Evolutionary conservation across 2,113 vertebrate species (phyloP).

Genomic region (Mus pahari): DNA sequence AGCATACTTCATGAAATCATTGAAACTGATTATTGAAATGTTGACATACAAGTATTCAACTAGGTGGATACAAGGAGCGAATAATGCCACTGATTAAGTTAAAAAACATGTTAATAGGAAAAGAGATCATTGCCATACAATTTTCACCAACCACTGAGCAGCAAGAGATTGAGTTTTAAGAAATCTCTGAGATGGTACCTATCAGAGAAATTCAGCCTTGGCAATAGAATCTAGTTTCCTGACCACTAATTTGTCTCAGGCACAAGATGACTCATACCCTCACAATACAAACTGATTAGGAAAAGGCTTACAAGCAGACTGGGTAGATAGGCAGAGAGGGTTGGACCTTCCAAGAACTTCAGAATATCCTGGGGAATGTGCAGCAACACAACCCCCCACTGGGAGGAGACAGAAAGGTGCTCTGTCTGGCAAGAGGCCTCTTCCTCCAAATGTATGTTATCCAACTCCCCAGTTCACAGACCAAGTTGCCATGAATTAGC

Average conservation of each 20-base stretch:
- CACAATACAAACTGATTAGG: constrained; percentile 75
- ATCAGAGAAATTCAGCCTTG: constrained; percentile 80
- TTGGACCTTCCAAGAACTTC: constrained; percentile 53
- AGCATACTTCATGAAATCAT: background rate
- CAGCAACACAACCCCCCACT: constrained; percentile 35
- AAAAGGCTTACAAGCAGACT: constrained; percentile 58
- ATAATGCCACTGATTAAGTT: constrained; percentile 80
- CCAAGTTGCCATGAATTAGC: background rate
- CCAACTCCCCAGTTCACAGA: background rate
- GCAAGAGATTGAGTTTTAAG: constrained; percentile 85
- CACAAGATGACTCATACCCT: constrained; percentile 81
- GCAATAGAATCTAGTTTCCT: constrained; percentile 81
- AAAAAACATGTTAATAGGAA: constrained; percentile 84
- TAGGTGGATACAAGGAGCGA: constrained; percentile 65
- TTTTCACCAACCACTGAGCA: constrained; percentile 84
- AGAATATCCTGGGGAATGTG: constrained; percentile 42
- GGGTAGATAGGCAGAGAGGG: constrained; percentile 19
- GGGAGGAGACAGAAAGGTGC: constrained; percentile 9
- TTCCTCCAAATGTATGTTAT: background rate
- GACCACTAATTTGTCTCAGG: constrained; percentile 86
- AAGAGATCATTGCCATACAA: constrained; percentile 80
- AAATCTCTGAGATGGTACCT: constrained; percentile 84
- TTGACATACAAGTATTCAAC: constrained; percentile 38
- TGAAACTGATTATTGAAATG: constrained; percentile 20
- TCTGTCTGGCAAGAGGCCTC: background rate